Evolutionary conservation across 1,140 invertebrate genomes (phyloP).

Genomic region (Ruditapes philippinarum): DNA sequence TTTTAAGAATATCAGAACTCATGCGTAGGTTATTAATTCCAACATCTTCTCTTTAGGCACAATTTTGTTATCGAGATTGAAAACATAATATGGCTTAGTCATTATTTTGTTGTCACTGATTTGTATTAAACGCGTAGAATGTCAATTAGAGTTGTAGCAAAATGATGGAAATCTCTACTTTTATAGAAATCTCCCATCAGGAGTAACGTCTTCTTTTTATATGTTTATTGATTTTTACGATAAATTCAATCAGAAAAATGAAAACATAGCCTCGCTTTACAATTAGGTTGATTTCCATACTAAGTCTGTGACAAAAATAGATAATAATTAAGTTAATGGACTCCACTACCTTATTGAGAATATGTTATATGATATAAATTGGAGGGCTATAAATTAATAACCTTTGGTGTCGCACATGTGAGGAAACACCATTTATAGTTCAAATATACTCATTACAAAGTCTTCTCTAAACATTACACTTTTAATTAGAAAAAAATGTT

Average conservation of each 20-base stretch:
- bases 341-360: neutral
- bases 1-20: neutral
- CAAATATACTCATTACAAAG: too few species aligned
- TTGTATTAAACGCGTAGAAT: slow-evolving; percentile 7
- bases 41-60: neutral
- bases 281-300: neutral
- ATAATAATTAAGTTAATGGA: neutral
- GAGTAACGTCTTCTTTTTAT: neutral
- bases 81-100: slow-evolving; percentile 9
- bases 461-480: too few species aligned
- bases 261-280: neutral
- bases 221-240: slow-evolving; percentile 7
- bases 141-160: slow-evolving; percentile 6
- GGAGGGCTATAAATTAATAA: too few species aligned
- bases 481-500: too few species aligned
- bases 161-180: slow-evolving; percentile 1
- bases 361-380: too few species aligned
- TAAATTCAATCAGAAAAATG: neutral
- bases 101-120: slow-evolving; percentile 7
- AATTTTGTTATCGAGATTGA: neutral
- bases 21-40: neutral
- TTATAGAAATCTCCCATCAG: neutral
- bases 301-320: neutral
- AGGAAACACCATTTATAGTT: too few species aligned
- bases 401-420: too few species aligned